Evolutionary conservation across 2,888 invertebrate genomes (phyloP).

Genomic region (Hypomecis atomaria): DNA sequence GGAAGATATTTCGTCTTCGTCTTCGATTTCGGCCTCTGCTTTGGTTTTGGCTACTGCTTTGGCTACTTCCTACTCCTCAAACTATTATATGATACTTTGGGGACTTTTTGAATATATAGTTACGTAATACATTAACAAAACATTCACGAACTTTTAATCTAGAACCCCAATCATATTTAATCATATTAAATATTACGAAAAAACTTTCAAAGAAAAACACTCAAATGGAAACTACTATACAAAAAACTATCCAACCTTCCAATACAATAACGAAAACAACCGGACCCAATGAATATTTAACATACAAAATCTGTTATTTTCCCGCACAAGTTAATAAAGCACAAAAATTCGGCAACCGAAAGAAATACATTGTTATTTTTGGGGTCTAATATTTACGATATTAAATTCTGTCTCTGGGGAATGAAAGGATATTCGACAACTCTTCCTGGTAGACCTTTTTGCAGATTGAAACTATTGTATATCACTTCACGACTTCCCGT

Average conservation of each 20-base stretch:
- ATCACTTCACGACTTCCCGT: constrained; percentile 29
- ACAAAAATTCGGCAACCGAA: constrained; percentile 47
- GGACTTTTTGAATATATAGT: too few relatives aligned
- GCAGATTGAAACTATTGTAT: constrained; percentile 35
- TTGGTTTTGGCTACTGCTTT: too few relatives aligned
- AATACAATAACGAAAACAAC: constrained; percentile 24
- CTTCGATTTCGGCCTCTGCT: too few relatives aligned
- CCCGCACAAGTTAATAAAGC: constrained; percentile 47
- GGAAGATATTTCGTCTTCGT: too few relatives aligned
- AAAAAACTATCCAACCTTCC: constrained; percentile 3
- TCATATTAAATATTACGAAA: background rate
- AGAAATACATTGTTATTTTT: constrained; percentile 52
- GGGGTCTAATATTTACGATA: constrained; percentile 55
- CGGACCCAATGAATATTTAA: constrained; percentile 38
- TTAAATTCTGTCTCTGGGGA: constrained; percentile 55
- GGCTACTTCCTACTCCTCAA: too few relatives aligned
- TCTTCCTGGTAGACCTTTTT: constrained; percentile 40
- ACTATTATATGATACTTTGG: too few relatives aligned
- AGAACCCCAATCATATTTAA: background rate
- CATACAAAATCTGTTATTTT: constrained; percentile 40
- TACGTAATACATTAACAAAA: too few relatives aligned
- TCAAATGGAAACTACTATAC: background rate
- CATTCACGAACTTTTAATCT: too few relatives aligned
- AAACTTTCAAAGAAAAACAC: background rate
- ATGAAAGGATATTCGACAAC: constrained; percentile 44